These are phyloP conservation scores for Helicoverpa zea DNA, from an alignment of 1,140 invertebrate species.

Conservation along the genomic window DNA sequence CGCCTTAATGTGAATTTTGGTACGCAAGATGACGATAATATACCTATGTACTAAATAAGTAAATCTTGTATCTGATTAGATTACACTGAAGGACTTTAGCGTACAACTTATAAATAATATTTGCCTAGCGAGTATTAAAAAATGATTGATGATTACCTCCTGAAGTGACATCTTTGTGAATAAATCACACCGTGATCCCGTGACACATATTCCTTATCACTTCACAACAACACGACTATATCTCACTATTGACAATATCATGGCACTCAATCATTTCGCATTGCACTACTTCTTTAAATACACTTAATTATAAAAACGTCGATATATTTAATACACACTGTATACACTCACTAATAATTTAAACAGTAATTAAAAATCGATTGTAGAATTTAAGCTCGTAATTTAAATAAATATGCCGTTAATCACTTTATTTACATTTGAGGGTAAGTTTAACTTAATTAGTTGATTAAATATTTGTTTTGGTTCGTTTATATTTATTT, in stretches of 20 bases:
- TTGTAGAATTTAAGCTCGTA: neutral
- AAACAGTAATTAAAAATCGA: conserved; percentile 47
- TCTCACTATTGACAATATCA: conserved; percentile 60
- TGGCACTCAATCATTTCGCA: conserved; percentile 43
- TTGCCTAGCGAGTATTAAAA: neutral
- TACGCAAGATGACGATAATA: too few species aligned
- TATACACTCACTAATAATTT: conserved; percentile 9
- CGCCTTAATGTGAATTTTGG: too few species aligned
- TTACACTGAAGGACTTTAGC: neutral
- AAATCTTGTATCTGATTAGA: too few species aligned
- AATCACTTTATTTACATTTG: conserved; percentile 8
- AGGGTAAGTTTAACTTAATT: neutral
- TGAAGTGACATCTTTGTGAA: conserved; percentile 75
- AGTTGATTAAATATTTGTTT: conserved; percentile 3
- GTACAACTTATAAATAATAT: neutral
- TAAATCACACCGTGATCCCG: conserved; percentile 64
- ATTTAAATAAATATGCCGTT: conserved; percentile 29
- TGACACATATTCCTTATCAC: conserved; percentile 74
- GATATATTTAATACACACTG: conserved; percentile 31
- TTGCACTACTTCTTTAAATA: neutral
- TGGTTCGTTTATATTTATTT: conserved; percentile 36
- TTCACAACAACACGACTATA: conserved; percentile 57
- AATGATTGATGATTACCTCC: conserved; percentile 65
- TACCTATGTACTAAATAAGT: too few species aligned
- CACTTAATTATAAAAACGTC: neutral